Base-by-base conservation (phyloP, 2,888 invertebrate genomes). In the Teleogryllus oceanicus region DNA sequence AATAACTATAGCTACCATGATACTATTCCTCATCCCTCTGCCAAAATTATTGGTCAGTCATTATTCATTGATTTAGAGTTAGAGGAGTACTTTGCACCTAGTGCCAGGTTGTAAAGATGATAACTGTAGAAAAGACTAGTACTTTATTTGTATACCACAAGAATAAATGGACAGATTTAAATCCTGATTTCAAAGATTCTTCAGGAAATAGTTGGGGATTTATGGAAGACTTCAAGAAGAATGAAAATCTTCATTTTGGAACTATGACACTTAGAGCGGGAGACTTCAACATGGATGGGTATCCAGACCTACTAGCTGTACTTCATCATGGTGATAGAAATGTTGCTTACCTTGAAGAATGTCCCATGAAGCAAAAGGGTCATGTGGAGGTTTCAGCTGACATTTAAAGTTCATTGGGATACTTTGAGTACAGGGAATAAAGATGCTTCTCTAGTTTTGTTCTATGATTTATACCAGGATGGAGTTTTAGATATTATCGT, bases 281-380 rank as follows among this genome's bases (percentile, higher is more conserved):
- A 2, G 98, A 98, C 87, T 96, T 94, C 84, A 97, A 98, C 86
- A 94, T 98, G 92, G 98, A 98, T 88, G 98, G 98, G 0, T 98
- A 94, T 88, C 97, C 97, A 8, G 98, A 98, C 88, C 88, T 98
- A 77, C 87, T 98, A 74, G 93, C 94, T 78, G 94, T 96, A 0
- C 85, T 97, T 11, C 86, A 78, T 12, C 51, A 49, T 49, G 78
- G 50, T 11, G 86, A 86, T 77, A 87, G 87, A 82, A 91, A 90
- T 18, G 91, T 90, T 85, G 92, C 93, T 0, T 94, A 95, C 84
- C 88, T 97, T 97, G 62, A 92, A 94, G 85, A 97, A 97, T 87
- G 91, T 93, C 2, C 90, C 91, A 0, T 85, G 89, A 88, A 78
- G 87, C 86, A 74, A 88, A 89, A 80, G 79, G 83, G 18, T 50